Percentiles rank a stretch among this genome's conserved stretches.
Evolutionary conservation across 2,797 vertebrate species (phyloP).

Genomic region (Tangara arthus): DNA sequence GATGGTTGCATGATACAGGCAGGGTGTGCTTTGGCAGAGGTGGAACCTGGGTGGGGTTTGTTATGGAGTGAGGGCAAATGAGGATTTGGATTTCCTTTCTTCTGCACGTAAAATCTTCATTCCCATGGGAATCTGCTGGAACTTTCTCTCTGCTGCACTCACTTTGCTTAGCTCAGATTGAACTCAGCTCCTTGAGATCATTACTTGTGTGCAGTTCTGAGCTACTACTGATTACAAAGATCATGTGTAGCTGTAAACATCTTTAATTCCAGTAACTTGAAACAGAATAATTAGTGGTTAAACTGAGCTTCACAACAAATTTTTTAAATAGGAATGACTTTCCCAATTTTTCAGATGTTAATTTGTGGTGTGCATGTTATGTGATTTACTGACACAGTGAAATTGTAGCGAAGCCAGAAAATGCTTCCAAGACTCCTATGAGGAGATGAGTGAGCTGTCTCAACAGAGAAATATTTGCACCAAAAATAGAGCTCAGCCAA

Average conservation of each 20-base stretch:
- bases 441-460: slow-evolving; percentile 45
- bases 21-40: background rate
- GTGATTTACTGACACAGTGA: slow-evolving; percentile 45
- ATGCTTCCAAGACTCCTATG: slow-evolving; percentile 9
- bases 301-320: slow-evolving; percentile 1
- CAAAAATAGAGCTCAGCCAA: slow-evolving; percentile 46
- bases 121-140: slow-evolving; percentile 1
- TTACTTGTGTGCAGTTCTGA: background rate
- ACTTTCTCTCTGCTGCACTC: background rate
- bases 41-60: background rate
- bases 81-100: slow-evolving; percentile 23
- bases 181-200: background rate
- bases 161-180: background rate
- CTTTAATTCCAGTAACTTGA: slow-evolving; percentile 32
- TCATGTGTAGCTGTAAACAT: slow-evolving; percentile 14
- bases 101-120: background rate
- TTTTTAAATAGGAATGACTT: background rate
- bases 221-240: background rate
- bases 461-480: slow-evolving; percentile 46
- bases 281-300: slow-evolving; percentile 46
- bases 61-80: background rate
- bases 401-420: slow-evolving; percentile 43
- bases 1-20: background rate
- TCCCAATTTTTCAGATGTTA: slow-evolving; percentile 36
- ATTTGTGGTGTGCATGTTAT: slow-evolving; percentile 11